Percentiles rank a stretch among this genome's conserved stretches.
Conservation (phyloP, 2,888 invertebrate species). For the Tridacna gigas region DNA sequence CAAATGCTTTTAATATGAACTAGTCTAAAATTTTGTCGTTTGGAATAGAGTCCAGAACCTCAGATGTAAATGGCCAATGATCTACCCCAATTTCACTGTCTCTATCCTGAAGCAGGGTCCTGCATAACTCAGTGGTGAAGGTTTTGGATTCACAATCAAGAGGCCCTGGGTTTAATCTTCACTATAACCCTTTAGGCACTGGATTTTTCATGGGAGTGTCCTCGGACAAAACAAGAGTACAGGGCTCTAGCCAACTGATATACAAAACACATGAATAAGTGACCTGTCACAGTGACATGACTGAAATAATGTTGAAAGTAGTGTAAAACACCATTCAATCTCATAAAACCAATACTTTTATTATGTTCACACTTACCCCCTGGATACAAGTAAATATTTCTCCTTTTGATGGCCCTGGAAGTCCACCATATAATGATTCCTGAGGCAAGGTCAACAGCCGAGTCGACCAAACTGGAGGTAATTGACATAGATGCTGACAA, state of each 20-base stretch:
- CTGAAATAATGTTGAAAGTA: neutral
- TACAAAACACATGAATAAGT: neutral
- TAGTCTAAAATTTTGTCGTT: too few species aligned
- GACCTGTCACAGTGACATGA: neutral
- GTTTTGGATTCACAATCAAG: neutral
- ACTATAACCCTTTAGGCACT: too few species aligned
- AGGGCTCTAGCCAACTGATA: neutral
- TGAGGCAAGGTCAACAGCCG: constrained; percentile 85
- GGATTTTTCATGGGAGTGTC: too few species aligned
- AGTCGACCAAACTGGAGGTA: constrained; percentile 86
- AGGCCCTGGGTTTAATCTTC: too few species aligned
- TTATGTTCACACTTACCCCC: constrained; percentile 75
- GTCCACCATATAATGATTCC: constrained; percentile 85
- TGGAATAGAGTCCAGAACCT: neutral
- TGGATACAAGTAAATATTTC: constrained; percentile 85
- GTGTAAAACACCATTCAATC: neutral
- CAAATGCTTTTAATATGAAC: neutral
- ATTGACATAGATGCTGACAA: constrained; percentile 85
- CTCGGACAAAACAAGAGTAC: too few species aligned
- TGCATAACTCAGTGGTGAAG: too few species aligned
- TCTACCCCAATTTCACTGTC: too few species aligned
- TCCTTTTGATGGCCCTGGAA: constrained; percentile 83
- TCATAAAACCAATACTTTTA: neutral
- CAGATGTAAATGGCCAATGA: too few species aligned
- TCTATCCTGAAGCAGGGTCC: too few species aligned